Conservation (phyloP, 2,888 invertebrate genomes). For the Druceiella hillmani region DNA sequence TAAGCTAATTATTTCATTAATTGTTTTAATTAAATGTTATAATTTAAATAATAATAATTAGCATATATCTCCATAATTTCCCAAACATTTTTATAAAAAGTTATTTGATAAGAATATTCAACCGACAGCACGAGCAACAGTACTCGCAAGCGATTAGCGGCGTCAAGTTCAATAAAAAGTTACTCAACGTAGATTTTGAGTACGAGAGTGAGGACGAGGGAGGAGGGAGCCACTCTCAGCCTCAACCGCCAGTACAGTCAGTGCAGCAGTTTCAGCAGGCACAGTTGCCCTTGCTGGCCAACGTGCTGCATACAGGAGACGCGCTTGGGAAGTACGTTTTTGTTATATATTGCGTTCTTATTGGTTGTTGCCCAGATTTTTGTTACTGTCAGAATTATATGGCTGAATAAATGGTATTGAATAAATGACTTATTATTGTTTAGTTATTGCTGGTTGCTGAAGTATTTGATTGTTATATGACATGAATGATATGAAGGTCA, state of each 20-base stretch:
- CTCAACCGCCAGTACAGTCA: slow-evolving; percentile 17
- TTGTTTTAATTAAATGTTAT: too few relatives aligned
- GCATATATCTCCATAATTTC: background rate
- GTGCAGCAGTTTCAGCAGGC: slow-evolving; percentile 12
- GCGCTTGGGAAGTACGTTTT: slow-evolving; percentile 38
- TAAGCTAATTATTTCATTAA: too few relatives aligned
- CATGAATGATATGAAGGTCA: too few relatives aligned
- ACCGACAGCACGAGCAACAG: slow-evolving; percentile 32
- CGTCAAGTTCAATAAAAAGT: slow-evolving; percentile 76
- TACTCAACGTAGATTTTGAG: slow-evolving; percentile 75
- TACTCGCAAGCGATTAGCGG: slow-evolving; percentile 33
- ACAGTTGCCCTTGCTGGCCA: slow-evolving; percentile 15
- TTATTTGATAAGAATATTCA: too few relatives aligned
- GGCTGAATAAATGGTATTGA: background rate
- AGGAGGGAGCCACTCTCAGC: slow-evolving; percentile 33
- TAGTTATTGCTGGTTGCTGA: background rate
- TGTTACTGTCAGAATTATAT: background rate
- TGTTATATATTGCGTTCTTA: background rate
- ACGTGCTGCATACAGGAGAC: slow-evolving; percentile 31
- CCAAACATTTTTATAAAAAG: background rate
- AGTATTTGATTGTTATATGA: too few relatives aligned
- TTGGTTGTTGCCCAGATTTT: background rate
- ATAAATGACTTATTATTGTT: background rate
- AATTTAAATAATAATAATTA: too few relatives aligned
- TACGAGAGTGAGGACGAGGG: slow-evolving; percentile 92